phyloP scores from a whole-genome alignment of 2,797 vertebrate genomes.

The Coregonus suidteri region DNA sequence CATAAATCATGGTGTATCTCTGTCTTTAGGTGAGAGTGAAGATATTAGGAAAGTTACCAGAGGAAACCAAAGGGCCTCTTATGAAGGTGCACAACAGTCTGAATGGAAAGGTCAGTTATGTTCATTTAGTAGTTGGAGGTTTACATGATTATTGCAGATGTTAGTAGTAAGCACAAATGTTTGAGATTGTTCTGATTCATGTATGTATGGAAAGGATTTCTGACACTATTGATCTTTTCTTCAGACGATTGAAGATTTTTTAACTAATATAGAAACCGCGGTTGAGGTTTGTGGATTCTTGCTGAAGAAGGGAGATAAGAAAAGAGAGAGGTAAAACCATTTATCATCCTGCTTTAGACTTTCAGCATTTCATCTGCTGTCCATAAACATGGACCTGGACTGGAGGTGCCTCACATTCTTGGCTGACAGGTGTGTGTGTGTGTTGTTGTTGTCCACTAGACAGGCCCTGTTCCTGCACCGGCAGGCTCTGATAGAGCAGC shows the following conservation, averaged over 20 bases:
- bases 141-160: not conserved
- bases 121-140: not conserved
- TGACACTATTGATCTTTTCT: not conserved
- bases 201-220: not conserved
- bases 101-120: conserved; percentile 84
- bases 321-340: conserved; percentile 87
- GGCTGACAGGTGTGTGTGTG: not conserved
- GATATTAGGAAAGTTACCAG: conserved; percentile 88
- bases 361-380: not conserved
- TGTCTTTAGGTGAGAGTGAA: conserved; percentile 85
- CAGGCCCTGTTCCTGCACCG: conserved; percentile 87
- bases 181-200: not conserved
- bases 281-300: conserved; percentile 90
- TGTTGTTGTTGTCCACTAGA: conserved; percentile 41
- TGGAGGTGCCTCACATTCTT: not conserved
- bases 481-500: conserved; percentile 89
- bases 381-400: not conserved
- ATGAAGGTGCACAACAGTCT: conserved; percentile 89
- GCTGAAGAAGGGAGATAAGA: conserved; percentile 94
- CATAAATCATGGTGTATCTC: conserved; percentile 9
- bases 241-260: conserved; percentile 89
- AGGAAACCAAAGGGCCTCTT: conserved; percentile 85
- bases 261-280: conserved; percentile 82
- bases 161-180: not conserved
- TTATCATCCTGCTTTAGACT: too few relatives aligned